phyloP scores from a whole-genome alignment of 1,140 invertebrate species.

The Brachionus sp. region DNA sequence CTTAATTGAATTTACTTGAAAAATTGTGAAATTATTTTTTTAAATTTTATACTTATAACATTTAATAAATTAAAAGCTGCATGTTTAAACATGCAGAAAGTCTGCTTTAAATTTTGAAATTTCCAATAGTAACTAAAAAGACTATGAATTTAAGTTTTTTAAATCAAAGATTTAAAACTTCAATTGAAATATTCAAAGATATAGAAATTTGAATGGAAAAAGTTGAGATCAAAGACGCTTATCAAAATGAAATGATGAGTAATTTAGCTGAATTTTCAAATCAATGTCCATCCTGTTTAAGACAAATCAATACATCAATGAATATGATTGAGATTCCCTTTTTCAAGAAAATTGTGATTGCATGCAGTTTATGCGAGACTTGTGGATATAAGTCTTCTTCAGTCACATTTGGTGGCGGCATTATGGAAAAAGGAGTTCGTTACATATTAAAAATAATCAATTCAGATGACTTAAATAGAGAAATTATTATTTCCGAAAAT shows the following conservation, averaged over 20 bases:
- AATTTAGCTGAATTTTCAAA: conserved; percentile 67
- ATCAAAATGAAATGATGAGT: background rate
- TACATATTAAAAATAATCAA: conserved; percentile 73
- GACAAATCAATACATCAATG: conserved; percentile 85
- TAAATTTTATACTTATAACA: too few relatives aligned
- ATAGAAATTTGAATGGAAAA: background rate
- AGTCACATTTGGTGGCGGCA: conserved; percentile 87
- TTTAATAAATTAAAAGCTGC: too few relatives aligned
- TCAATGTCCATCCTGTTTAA: conserved; percentile 81
- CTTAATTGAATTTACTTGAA: too few relatives aligned
- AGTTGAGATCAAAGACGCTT: background rate
- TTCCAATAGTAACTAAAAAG: background rate
- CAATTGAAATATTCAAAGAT: background rate
- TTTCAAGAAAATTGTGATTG: conserved; percentile 93
- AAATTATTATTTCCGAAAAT: conserved; percentile 93
- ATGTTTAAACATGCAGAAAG: too few relatives aligned
- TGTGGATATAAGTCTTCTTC: conserved; percentile 89
- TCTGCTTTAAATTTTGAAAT: background rate
- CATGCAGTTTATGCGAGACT: conserved; percentile 84
- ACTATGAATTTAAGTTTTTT: too few relatives aligned
- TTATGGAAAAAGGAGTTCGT: conserved; percentile 75
- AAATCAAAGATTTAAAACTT: too few relatives aligned
- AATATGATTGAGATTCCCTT: conserved; percentile 84
- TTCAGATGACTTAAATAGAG: conserved; percentile 77
- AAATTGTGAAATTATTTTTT: too few relatives aligned